Evolutionary conservation across 1,140 invertebrate species (phyloP), one percentile per base, ranked within the genome.

Genomic region (Campoletis sonorensis): DNA sequence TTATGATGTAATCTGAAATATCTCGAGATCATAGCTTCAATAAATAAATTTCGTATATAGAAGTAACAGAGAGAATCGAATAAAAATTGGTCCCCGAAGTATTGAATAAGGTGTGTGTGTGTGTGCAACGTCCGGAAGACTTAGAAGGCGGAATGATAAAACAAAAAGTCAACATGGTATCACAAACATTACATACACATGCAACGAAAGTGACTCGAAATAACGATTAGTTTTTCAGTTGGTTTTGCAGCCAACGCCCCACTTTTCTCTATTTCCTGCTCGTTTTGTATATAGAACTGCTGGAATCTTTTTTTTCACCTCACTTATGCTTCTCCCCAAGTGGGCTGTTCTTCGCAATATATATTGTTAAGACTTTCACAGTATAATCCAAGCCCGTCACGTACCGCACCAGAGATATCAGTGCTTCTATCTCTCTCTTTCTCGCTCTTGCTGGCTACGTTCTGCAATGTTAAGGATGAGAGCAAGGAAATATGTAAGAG

Each of bases 301-400:
- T 67, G 23, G 77, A 81, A 79, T 83, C 11, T 13, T 8, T 45
- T 45, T 45, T 84, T 79, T 81, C 79, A 51, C 81, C 68, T 71
- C 79, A 79, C 79, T 83, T 83, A 85, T 84, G 83, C 81, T 26
- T 13, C 61, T 11, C 79, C 79, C 67, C 21, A 23, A 23, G 27
- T 16, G 67, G 27, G 81, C 76, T 81, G 79, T 85, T 79, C 58
- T 82, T 79, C 45, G 51, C 51, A 61, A 71, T 83, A 71, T 83
- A 79, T 85, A 84, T 85, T 85, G 84, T 85, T 83, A 77, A 80
- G 83, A 83, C 78, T 84, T 85, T 84, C 81, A 77, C 75, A 72
- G 83, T 81, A 84, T 85, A 83, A 85, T 79, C 72, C 79, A 79
- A 81, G 81, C 82, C 81, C 83, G 80, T 81, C 84, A 82, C 84